Conservation (phyloP, 2,797 vertebrate species). For the Halcyon leucocephala region DNA sequence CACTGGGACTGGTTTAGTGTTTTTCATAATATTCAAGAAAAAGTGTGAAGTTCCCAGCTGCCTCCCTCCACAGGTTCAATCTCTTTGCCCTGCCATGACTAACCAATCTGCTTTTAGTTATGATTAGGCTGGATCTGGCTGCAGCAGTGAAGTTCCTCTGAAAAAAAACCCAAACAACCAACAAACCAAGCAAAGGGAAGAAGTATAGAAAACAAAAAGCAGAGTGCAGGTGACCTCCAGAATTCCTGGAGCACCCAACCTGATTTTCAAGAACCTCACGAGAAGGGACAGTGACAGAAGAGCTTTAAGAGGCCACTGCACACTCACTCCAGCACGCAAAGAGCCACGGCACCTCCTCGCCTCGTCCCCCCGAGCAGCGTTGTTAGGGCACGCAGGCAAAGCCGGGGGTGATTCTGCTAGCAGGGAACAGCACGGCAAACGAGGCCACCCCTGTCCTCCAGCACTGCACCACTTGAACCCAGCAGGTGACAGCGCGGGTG, state of each 20-base stretch:
- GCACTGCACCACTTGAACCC: conserved; percentile 14
- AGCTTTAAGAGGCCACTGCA: neutral
- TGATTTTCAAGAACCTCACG: neutral
- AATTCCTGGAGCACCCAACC: neutral
- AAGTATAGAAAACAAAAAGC: neutral
- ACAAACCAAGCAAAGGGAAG: neutral
- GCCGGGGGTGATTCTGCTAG: neutral
- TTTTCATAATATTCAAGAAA: neutral
- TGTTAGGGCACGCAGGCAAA: neutral
- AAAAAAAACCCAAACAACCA: neutral
- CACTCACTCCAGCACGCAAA: neutral
- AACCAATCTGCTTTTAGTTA: neutral
- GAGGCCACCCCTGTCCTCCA: neutral
- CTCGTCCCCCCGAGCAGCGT: neutral
- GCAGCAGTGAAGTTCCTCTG: neutral
- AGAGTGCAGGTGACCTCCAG: neutral
- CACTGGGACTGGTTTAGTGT: neutral
- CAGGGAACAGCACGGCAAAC: neutral
- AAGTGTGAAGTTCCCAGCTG: neutral
- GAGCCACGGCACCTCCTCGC: neutral
- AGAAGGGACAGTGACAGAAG: neutral
- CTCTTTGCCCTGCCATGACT: neutral
- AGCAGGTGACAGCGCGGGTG: neutral
- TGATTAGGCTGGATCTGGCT: neutral
- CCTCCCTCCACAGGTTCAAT: neutral